phyloP scores from a whole-genome alignment of 2,113 vertebrate species.

The Caranx ignobilis region DNA sequence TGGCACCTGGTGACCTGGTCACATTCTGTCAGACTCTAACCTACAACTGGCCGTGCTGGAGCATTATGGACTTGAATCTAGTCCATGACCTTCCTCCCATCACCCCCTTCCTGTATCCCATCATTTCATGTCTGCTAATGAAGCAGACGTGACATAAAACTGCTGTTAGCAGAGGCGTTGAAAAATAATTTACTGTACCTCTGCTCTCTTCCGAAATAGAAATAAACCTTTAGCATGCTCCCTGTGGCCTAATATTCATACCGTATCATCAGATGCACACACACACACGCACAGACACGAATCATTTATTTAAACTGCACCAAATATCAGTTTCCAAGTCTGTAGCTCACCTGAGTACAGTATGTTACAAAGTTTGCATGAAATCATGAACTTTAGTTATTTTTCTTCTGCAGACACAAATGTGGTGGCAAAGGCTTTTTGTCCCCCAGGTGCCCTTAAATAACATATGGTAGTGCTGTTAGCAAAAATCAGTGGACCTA shows the following conservation, averaged over 20 bases:
- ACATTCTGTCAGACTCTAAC: slow-evolving; percentile 9
- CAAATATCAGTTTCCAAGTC: slow-evolving; percentile 38
- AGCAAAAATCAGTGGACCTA: slow-evolving; percentile 49
- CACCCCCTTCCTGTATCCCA: not conserved
- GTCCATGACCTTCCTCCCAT: slow-evolving; percentile 56
- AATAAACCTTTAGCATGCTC: slow-evolving; percentile 6
- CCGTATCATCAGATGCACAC: slow-evolving; percentile 1
- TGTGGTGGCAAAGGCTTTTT: slow-evolving; percentile 36
- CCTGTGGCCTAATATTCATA: not conserved
- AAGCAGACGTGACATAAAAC: slow-evolving; percentile 33
- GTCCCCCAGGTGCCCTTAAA: slow-evolving; percentile 57
- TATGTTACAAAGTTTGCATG: slow-evolving; percentile 53
- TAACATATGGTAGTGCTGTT: slow-evolving; percentile 66
- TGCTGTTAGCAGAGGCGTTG: slow-evolving; percentile 30
- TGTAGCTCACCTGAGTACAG: slow-evolving; percentile 63
- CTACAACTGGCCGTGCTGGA: slow-evolving; percentile 23
- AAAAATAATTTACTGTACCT: slow-evolving; percentile 38
- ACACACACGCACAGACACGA: not conserved
- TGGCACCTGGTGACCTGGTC: slow-evolving; percentile 11
- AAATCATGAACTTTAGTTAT: slow-evolving; percentile 42
- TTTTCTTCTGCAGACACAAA: slow-evolving; percentile 38
- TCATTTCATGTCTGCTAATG: slow-evolving; percentile 38
- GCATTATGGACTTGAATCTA: slow-evolving; percentile 47
- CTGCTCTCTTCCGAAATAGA: slow-evolving; percentile 8
- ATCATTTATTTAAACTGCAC: slow-evolving; percentile 26